Evolutionary conservation across 2,888 invertebrate species (phyloP), one percentile per base, ranked within the genome.

Genomic region (Chymomyza procnemis): DNA sequence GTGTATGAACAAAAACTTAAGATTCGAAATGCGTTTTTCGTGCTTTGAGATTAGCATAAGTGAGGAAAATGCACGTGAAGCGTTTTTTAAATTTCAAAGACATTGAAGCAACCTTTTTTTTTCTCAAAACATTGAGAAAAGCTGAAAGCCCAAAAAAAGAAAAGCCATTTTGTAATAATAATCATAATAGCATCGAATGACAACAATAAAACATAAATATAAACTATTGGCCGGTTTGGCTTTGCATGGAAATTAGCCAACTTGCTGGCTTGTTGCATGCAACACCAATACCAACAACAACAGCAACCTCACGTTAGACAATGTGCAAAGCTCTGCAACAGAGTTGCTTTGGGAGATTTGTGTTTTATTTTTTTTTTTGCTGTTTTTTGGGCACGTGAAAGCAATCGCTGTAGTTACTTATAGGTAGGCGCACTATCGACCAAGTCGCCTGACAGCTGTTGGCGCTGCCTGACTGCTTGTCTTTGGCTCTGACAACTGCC

Each of bases 41-140:
- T 48, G 14, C 58, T 72, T 61, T 68, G 61, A 70, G 76, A 85
- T 82, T 85, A 78, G 69, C 86, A 82, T 82, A 73, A 67, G 62
- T 70, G 67, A 64, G 74, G 74, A 73, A 75, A 85, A 70, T 70
- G 76, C 74, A 74, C 69, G 71, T 71, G 67, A 47, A 67, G 69
- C 73, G 72, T 71, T 75, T 71, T n/a, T 68, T 34, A 60, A 70
- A 58, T 41, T 41, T 41, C 60, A 66, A 71, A 64, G 60, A 61
- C 61, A 67, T 65, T 67, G 72, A 60, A 76, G 77, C 74, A 73
- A 69, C 62, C 69, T 60, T 41, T 41, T 41, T 41, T 12, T n/a
- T n/a, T n/a, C n/a, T n/a, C n/a, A n/a, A 9, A 41, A 14, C 12
- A 41, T 41, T 4, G 34, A 41, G 34, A 12, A 50, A 16, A 18